Base-by-base conservation (phyloP, 2,888 invertebrate species). In the Gasteruption jaculator region DNA sequence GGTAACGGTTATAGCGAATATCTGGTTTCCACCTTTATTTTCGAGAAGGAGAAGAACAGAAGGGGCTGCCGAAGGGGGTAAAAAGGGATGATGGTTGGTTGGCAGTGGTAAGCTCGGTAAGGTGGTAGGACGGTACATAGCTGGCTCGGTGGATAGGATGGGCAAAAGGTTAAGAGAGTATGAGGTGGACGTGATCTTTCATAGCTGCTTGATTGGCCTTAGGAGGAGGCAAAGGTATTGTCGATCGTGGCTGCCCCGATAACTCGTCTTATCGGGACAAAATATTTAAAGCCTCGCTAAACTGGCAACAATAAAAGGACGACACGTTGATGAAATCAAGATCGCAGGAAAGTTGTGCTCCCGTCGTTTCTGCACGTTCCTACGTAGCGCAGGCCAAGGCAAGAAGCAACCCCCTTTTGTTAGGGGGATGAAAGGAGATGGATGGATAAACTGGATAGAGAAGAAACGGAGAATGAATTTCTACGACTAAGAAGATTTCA, bases 241-340 rank as follows among this genome's bases (percentile, higher is more conserved):
- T 62, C 67, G 54, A 35, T 12, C 20, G 33, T n/a, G 21, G 8
- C n/a, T 5, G 20, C 16, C 22, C 20, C 27, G 11, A 18, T n/a
- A n/a, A 8, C 21, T 3, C 19, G 21, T 4, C n/a, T 6, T 15
- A 8, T 10, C n/a, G 29, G 37, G 67, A 61, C 67, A 57, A 67
- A 64, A 67, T 57, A 68, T 68, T 68, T 67, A 65, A 65, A 49
- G 48, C 36, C 48, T 11, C 25, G 46, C 45, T 61, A 61, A 67
- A 65, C 63, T 55, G 61, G 58, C 57, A 62, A 64, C 65, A 65
- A 65, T 67, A 68, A 66, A 66, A 65, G 60, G 56, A 65, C n/a
- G 65, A 63, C 66, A 65, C 62, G 66, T 60, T 68, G 66, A 68
- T 68, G 64, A 66, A 65, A 68, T 66, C 66, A 67, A 65, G 65